Conservation (phyloP, 2,888 invertebrate genomes). For the Hydriomena furcata region DNA sequence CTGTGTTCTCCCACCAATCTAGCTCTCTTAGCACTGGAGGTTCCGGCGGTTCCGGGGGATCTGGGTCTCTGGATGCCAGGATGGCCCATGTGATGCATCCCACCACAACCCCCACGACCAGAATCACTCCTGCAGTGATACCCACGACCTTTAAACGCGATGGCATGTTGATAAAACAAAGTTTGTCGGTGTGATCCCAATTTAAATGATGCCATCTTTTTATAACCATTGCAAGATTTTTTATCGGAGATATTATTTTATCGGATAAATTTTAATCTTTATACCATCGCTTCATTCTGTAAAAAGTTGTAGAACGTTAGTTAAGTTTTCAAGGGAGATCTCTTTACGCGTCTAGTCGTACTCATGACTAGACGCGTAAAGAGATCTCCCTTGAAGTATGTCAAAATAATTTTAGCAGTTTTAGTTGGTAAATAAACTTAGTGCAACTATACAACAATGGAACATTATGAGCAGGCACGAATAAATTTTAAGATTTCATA, state of each 20-base stretch:
- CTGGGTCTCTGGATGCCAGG: constrained; percentile 38
- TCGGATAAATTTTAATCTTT: no score
- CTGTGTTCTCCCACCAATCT: constrained; percentile 91
- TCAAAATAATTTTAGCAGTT: no score
- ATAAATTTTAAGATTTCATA: no score
- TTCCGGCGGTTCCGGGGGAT: constrained; percentile 43
- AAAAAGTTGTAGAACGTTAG: neutral
- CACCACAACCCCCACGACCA: constrained; percentile 43
- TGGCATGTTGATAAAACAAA: constrained; percentile 34
- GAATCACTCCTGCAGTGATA: constrained; percentile 39
- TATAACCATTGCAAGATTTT: constrained; percentile 21
- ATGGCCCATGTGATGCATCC: constrained; percentile 52
- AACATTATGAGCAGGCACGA: no score
- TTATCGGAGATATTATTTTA: no score
- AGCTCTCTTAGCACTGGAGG: constrained; percentile 36
- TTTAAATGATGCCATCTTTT: constrained; percentile 34
- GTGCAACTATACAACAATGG: no score
- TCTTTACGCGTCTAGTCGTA: no score
- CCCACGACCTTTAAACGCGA: constrained; percentile 36
- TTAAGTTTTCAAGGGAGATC: no score
- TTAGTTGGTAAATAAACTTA: no score
- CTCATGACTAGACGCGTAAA: no score
- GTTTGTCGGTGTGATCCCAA: constrained; percentile 19
- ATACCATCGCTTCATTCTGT: constrained; percentile 3
- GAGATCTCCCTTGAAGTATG: no score